phyloP scores from a whole-genome alignment of 2,113 vertebrate species.

The Aythya baeri region DNA sequence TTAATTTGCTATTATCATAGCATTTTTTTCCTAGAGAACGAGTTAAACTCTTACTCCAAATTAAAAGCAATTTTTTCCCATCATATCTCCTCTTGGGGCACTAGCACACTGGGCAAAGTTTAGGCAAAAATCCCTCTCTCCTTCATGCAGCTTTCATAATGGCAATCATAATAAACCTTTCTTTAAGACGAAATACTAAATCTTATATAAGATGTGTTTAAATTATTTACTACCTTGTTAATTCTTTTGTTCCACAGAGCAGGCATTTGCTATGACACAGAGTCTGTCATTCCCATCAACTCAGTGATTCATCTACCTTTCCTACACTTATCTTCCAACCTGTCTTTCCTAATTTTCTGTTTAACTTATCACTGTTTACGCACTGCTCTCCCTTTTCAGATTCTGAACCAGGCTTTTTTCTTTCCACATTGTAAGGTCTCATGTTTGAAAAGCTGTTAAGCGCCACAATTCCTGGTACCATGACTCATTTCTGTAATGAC shows the following conservation, averaged over 20 bases:
- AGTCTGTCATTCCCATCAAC: conserved; percentile 19
- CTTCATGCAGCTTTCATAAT: background rate
- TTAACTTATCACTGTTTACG: background rate
- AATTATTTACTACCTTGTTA: conserved; percentile 36
- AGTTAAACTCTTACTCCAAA: conserved; percentile 19
- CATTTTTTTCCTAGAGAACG: conserved; percentile 21
- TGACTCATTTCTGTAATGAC: background rate
- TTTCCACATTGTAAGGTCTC: background rate
- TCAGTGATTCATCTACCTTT: conserved; percentile 25
- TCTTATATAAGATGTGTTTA: conserved; percentile 35
- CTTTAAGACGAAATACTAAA: background rate
- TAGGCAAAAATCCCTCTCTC: background rate
- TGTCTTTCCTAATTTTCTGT: conserved; percentile 18
- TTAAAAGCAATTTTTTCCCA: background rate
- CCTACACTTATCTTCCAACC: conserved; percentile 18
- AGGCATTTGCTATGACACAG: background rate
- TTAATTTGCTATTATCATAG: conserved; percentile 40
- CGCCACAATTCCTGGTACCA: background rate
- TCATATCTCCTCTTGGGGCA: background rate
- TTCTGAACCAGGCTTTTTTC: background rate
- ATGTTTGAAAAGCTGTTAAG: background rate
- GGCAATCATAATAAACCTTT: background rate
- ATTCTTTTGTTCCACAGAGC: conserved; percentile 3
- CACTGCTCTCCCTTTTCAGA: background rate
- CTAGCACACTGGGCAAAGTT: background rate